Percentiles rank a stretch among this genome's conserved stretches.
These are phyloP conservation scores for Oligia latruncula DNA, from an alignment of 2,888 invertebrate genomes.

Conservation along the genomic window DNA sequence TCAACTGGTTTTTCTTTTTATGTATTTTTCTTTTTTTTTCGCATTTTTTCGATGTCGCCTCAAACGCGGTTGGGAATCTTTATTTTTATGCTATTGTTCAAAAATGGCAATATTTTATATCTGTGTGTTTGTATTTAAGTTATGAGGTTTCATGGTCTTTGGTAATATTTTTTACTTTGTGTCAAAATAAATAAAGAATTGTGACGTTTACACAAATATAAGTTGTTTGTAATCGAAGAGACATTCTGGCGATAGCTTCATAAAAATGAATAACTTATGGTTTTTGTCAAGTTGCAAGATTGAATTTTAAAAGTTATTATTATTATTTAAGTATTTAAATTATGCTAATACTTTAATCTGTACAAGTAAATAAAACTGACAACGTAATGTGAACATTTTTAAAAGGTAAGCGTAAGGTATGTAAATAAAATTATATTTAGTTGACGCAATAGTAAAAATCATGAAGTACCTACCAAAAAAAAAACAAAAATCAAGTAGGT, in stretches of 20 bases:
- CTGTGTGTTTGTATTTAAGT: constrained; percentile 43
- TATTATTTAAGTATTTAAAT: neutral
- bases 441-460: too few relatives aligned
- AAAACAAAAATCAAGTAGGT: too few relatives aligned
- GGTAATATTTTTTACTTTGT: constrained; percentile 40
- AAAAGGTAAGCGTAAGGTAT: neutral
- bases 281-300: neutral
- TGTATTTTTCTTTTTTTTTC: constrained; percentile 61
- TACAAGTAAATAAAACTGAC: neutral
- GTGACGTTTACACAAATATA: constrained; percentile 22
- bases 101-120: constrained; percentile 57
- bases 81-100: constrained; percentile 61
- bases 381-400: neutral
- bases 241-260: constrained; percentile 7
- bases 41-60: constrained; percentile 58
- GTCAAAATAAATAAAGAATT: constrained; percentile 34
- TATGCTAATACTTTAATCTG: neutral
- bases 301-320: neutral
- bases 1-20: constrained; percentile 72
- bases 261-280: neutral
- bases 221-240: constrained; percentile 1
- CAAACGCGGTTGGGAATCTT: constrained; percentile 40
- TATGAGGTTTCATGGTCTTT: constrained; percentile 23
- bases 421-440: neutral
- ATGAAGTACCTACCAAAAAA: neutral